These are phyloP conservation scores for Galagoides demidoff DNA, from an alignment of 2,797 vertebrate genomes.

Conservation along the genomic window DNA sequence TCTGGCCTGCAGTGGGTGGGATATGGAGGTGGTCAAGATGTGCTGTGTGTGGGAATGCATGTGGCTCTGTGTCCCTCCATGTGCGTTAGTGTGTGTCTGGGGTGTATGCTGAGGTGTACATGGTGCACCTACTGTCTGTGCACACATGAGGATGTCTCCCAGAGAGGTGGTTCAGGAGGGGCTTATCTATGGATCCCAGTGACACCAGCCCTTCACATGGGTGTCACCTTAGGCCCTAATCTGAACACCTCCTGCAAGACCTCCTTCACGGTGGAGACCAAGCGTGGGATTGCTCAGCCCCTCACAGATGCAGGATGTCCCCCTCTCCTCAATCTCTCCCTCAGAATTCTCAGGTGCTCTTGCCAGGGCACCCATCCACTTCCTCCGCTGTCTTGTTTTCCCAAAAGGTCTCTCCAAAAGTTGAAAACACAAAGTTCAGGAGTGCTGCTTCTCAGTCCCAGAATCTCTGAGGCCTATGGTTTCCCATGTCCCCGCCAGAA, in stretches of 20 bases:
- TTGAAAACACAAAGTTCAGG: background rate
- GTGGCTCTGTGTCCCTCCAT: background rate
- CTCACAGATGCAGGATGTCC: background rate
- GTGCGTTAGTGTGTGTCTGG: background rate
- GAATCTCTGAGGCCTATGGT: background rate
- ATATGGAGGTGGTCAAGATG: background rate
- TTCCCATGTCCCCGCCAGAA: background rate
- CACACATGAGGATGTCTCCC: background rate
- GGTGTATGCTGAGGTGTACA: background rate
- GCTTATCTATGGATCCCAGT: background rate
- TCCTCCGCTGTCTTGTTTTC: background rate
- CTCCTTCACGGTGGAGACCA: background rate
- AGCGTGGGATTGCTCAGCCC: background rate
- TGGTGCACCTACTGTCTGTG: background rate
- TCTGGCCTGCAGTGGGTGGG: background rate
- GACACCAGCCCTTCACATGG: background rate
- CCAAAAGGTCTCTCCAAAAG: background rate
- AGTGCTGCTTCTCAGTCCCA: background rate
- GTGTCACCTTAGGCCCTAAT: background rate
- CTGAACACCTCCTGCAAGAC: background rate
- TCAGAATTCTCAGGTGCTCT: background rate
- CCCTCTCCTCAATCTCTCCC: no score
- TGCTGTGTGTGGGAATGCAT: background rate
- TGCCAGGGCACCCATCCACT: background rate
- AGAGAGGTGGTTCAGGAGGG: background rate